Base-by-base conservation (phyloP, 2,888 invertebrate species). In the Nomada ferruginata region DNA sequence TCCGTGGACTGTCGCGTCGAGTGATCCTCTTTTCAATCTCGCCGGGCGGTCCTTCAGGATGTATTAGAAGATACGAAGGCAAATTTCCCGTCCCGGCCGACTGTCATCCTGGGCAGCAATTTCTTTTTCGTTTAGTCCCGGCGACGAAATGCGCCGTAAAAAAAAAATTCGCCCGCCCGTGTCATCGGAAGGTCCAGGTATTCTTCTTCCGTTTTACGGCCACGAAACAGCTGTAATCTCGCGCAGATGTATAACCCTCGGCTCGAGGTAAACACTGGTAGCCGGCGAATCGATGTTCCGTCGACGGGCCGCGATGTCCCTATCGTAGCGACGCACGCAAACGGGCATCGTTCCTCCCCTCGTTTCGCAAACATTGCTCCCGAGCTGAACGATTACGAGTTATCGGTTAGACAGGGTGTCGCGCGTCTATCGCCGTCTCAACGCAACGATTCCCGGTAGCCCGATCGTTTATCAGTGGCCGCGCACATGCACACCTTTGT, bases 401-500 rank as follows among this genome's bases (percentile, higher is more conserved):
- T 87, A 87, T 87, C 87, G 84, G 79, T 73, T 60, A 64, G 63
- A 75, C 79, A 66, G 55, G 70, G 82, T 84, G 84, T 86, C 87
- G 7, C 36, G 36, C 36, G 81, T 71, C 77, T 84, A 78, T 82
- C 85, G 78, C 65, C 71, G 74, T 50, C 60, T 69, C 80, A 76
- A 72, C 68, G 72, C 86, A 57, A 76, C 80, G 83, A 78, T 87
- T 87, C 87, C 71, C 78, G 82, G 87, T 87, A 87, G 75, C 76
- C 65, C 65, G 70, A 83, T 76, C 83, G 81, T 80, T 83, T 86
- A 86, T 87, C 87, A 77, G 78, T 53, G 71, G 64, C 72, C 75
- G 77, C 85, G 78, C 83, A 75, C 68, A 66, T 74, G 29, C 79
- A 86, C 80, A 69, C 78, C 80, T 80, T 80, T 69, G 81, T 87